Base-by-base conservation (phyloP, 2,797 vertebrate genomes). In the Gobionotothen gibberifrons region DNA sequence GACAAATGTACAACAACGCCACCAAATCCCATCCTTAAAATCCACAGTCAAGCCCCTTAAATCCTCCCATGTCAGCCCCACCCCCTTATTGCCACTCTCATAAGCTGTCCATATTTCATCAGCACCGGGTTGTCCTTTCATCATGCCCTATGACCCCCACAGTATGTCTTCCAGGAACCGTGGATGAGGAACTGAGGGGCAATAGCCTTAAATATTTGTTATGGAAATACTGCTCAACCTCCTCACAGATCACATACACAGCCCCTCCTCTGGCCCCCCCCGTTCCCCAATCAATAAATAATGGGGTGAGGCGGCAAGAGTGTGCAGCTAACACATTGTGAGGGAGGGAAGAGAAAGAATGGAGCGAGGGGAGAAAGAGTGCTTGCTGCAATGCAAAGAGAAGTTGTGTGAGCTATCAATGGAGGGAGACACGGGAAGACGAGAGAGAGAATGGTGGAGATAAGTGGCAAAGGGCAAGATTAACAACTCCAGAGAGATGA, bases 271-370 rank as follows among this genome's bases (percentile, higher is more conserved):
- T 55, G 43, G 61, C 64, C 40, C 48, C 40, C 48, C 69, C 71
- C 46, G 42, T 83, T 66, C 69, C 64, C 68, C 84, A 72, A 94
- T 95, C 91, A 94, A 95, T 95, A 94, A 94, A 93, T 93, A 93
- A 95, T 94, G 90, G 77, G 79, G 49, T 40, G 78, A 83, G 74
- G 74, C 74, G 36, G 78, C 47, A 43, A 80, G 85, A 88, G 85
- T 83, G 83, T 87, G 84, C 79, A 79, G 87, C 88, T 78, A 91
- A 93, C 92, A 90, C 92, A 93, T 91, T 93, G 92, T 83, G 85
- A 79, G 76, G 54, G 79, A 56, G 56, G 47, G 57, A 26, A 59
- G 58, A 71, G 51, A 72, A 54, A 29, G 52, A 21, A 54, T 69
- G 56, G 16, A 74, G 66, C n/a, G 46, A 48, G 49, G 70, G 48